Evolutionary conservation across 2,888 invertebrate species (phyloP).

Genomic region (Glyphotaelius pellucidus): DNA sequence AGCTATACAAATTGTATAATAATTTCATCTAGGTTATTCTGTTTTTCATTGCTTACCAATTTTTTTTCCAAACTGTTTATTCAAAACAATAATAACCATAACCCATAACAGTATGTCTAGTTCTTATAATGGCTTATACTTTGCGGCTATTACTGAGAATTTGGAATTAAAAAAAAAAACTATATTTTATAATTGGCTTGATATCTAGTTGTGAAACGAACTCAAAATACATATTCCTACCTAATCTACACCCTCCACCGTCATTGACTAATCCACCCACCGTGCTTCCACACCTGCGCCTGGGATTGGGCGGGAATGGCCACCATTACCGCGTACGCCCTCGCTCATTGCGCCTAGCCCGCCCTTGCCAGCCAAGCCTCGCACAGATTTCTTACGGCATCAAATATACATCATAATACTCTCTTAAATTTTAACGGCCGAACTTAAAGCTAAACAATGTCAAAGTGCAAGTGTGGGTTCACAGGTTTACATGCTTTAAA

Average conservation of each 20-base stretch:
- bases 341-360: background rate
- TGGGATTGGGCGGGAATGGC: conserved; percentile 30
- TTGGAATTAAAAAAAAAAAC: background rate
- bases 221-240: background rate
- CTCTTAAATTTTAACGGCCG: conserved; percentile 64
- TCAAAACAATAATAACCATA: no score
- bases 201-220: background rate
- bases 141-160: background rate
- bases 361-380: background rate
- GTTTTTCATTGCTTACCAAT: no score
- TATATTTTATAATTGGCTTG: background rate
- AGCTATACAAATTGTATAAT: background rate
- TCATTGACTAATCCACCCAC: background rate
- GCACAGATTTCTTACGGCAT: conserved; percentile 62
- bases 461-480: conserved; percentile 47
- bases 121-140: background rate
- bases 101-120: no score
- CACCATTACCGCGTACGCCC: conserved; percentile 22
- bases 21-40: no score
- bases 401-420: conserved; percentile 65
- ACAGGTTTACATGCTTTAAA: conserved; percentile 44
- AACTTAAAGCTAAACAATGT: conserved; percentile 57
- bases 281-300: conserved; percentile 4
- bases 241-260: background rate
- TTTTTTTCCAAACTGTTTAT: no score